Percentiles rank a stretch among this genome's conserved stretches.
These are phyloP conservation scores for Perodicticus potto DNA, from an alignment of 2,797 vertebrate genomes.

Conservation along the genomic window DNA sequence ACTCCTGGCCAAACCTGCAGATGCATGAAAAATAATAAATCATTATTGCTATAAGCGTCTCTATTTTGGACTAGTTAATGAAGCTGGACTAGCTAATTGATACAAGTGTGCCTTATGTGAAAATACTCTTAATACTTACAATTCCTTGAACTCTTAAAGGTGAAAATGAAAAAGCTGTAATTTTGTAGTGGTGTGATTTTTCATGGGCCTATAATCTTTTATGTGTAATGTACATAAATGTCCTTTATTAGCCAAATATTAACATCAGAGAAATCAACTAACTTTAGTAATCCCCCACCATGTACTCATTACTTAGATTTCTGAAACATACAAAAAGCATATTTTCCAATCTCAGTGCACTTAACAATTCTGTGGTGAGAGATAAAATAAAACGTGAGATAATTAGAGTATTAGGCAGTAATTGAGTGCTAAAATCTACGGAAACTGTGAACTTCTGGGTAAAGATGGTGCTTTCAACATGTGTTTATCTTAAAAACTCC, in stretches of 20 bases:
- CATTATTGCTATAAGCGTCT: background rate
- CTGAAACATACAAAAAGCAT: constrained; percentile 11
- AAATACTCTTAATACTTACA: background rate
- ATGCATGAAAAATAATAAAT: background rate
- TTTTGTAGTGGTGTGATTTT: background rate
- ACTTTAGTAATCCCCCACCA: background rate
- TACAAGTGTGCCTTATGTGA: background rate
- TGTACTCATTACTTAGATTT: background rate
- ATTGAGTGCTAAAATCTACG: background rate
- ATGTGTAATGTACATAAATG: background rate
- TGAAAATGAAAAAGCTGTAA: background rate
- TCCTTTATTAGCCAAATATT: background rate
- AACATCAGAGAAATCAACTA: background rate
- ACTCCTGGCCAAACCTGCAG: background rate
- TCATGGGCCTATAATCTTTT: background rate
- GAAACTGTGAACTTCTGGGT: background rate
- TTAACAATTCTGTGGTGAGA: background rate
- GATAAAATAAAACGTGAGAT: background rate
- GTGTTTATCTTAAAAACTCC: background rate
- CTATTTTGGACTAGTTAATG: background rate
- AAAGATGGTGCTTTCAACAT: background rate
- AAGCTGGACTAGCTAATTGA: background rate
- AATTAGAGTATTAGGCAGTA: background rate
- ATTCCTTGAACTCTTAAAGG: constrained; percentile 19
- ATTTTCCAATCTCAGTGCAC: background rate